Evolutionary conservation across 2,797 vertebrate genomes (phyloP), one percentile per base, ranked within the genome.

Genomic region (Nyctalus aviator): DNA sequence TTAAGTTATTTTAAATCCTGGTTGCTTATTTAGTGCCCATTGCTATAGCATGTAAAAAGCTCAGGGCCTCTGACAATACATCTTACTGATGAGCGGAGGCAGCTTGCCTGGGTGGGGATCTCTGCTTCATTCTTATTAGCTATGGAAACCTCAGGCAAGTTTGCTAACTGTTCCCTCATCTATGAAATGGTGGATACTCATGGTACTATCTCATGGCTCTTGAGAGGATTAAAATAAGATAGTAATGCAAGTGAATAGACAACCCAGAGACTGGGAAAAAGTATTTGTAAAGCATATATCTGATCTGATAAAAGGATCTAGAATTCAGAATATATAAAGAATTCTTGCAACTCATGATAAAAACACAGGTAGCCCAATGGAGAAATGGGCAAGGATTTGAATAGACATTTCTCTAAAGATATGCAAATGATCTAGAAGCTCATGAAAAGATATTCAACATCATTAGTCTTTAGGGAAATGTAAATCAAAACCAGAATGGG

Each of bases 1-100:
- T 68, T 20, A 76, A 93, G 18, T 6, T 79, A 88, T 84, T 93
- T 94, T 91, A 68, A 86, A 81, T 85, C 30, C 23, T 86, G 64
- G 75, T 48, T 85, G 46, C 48, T 91, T 86, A 76, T 85, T 86
- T 81, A 66, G 21, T 81, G 62, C 48, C 69, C 25, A 2, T 75
- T 75, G n/a, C 32, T 53, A 0, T 7, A 12, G 13, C 25, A 32
- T 57, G 17, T 21, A 53, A 82, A 0, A 8, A 76, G 46, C 4
- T 46, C 35, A 35, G 0, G 37, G 18, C 46, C 77, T 82, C 25
- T 71, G 89, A 35, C 15, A 41, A 18, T n/a, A 15, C 15, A 8
- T 41, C 32, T 30, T 41, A 6, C 23, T 25, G 17, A 17, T 10
- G 48, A 20, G 17, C 46, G n/a, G 50, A 35, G 37, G 41, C 35